Percentiles rank a stretch among this genome's conserved stretches.
Evolutionary conservation across 2,797 vertebrate species (phyloP).

Genomic region (Tragelaphus oryx): DNA sequence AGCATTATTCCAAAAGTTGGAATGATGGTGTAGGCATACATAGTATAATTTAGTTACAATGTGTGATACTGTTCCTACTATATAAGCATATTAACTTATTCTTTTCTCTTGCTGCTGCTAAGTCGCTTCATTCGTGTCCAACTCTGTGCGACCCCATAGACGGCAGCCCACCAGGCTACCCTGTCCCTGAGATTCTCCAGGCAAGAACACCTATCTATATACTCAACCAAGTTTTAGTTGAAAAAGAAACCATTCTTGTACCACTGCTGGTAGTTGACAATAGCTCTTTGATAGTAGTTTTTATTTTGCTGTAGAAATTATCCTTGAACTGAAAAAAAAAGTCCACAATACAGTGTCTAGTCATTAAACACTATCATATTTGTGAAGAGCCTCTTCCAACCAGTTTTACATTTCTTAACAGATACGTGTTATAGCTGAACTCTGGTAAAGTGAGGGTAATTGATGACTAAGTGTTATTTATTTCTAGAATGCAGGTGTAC

Average conservation of each 20-base stretch:
- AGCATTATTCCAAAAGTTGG: constrained; percentile 82
- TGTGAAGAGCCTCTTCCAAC: constrained; percentile 94
- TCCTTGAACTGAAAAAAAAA: constrained; percentile 1
- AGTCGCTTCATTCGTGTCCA: no score
- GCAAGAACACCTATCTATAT: constrained; percentile 57
- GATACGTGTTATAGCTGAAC: background rate
- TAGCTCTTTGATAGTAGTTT: constrained; percentile 70
- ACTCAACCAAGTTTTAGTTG: constrained; percentile 68
- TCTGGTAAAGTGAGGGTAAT: background rate
- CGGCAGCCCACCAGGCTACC: no score
- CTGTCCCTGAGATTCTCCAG: no score
- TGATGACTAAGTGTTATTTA: background rate
- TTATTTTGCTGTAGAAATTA: constrained; percentile 56
- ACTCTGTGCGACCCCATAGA: no score
- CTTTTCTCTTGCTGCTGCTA: constrained; percentile 58
- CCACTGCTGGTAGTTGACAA: constrained; percentile 73
- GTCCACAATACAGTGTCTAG: constrained; percentile 52
- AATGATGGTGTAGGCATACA: constrained; percentile 84
- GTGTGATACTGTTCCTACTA: constrained; percentile 81
- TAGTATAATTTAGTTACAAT: constrained; percentile 84
- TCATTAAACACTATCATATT: constrained; percentile 91
- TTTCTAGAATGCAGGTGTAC: background rate
- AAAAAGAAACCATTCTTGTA: constrained; percentile 77
- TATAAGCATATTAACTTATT: constrained; percentile 78
- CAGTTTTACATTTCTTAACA: background rate